phyloP scores from a whole-genome alignment of 2,888 invertebrate species.

The Hylaea fasciaria region DNA sequence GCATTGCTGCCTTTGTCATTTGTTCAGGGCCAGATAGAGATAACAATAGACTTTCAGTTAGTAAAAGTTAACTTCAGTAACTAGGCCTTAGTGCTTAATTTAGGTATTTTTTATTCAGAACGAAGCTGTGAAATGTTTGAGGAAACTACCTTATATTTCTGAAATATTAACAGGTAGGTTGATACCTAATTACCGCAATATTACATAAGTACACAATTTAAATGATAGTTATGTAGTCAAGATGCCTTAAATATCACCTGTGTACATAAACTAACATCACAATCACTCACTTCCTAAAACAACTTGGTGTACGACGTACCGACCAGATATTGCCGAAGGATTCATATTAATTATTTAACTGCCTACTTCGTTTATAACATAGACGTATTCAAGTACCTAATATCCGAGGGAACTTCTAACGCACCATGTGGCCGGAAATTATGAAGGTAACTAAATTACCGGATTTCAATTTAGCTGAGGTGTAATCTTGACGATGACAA shows the following conservation, averaged over 20 bases:
- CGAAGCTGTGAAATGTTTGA: background rate
- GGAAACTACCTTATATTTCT: background rate
- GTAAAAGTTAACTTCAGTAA: no score
- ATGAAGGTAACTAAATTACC: constrained; percentile 47
- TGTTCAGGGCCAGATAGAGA: no score
- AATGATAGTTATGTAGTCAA: background rate
- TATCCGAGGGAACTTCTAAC: constrained; percentile 30
- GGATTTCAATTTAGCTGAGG: constrained; percentile 51
- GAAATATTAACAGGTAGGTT: no score
- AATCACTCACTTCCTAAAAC: constrained; percentile 14
- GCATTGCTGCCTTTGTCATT: no score
- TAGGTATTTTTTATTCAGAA: background rate
- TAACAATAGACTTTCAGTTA: no score
- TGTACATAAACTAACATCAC: constrained; percentile 1
- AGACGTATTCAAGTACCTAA: constrained; percentile 27
- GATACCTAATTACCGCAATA: background rate
- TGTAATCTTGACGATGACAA: constrained; percentile 51
- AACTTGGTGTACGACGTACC: constrained; percentile 10
- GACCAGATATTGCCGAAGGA: constrained; percentile 22
- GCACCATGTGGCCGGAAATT: constrained; percentile 43
- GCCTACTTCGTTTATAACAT: constrained; percentile 24
- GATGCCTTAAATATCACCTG: constrained; percentile 7
- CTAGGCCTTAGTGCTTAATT: constrained; percentile 1
- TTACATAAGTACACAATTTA: background rate
- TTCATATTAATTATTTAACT: constrained; percentile 30